Percentiles rank a stretch among this genome's conserved stretches.
Evolutionary conservation across 1,140 invertebrate genomes (phyloP).

Genomic region (Adoxophyes honmai): DNA sequence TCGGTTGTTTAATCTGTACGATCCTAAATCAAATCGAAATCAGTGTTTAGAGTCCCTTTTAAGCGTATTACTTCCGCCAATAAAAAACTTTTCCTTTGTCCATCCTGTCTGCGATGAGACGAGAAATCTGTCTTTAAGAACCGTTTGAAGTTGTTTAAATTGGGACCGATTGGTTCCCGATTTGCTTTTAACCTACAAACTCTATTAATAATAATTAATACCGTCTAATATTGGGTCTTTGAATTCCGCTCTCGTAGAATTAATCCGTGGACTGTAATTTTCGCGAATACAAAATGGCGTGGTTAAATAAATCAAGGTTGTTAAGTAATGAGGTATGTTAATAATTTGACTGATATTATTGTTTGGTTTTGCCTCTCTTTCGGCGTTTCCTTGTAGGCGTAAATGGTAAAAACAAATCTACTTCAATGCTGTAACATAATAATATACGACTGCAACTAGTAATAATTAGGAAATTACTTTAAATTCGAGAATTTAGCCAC

Average conservation of each 20-base stretch:
- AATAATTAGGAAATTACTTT: too few species aligned
- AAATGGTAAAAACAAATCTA: too few species aligned
- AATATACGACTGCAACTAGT: too few species aligned
- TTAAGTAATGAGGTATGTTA: too few species aligned
- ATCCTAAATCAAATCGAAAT: conserved; percentile 68
- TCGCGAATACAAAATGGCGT: too few species aligned
- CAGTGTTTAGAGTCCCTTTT: conserved; percentile 52
- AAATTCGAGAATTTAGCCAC: too few species aligned
- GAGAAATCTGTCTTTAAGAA: conserved; percentile 30
- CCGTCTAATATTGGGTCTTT: conserved; percentile 1
- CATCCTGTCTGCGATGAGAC: conserved; percentile 29
- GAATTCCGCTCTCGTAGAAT: neutral
- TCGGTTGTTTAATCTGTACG: conserved; percentile 53
- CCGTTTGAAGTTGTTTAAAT: conserved; percentile 15
- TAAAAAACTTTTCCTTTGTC: conserved; percentile 57
- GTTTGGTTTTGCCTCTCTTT: too few species aligned
- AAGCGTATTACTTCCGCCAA: conserved; percentile 65
- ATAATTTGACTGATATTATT: too few species aligned
- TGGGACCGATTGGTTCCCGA: conserved; percentile 22
- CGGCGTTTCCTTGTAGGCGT: too few species aligned
- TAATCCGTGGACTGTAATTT: too few species aligned
- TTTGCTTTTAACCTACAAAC: conserved; percentile 17
- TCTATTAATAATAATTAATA: conserved; percentile 10
- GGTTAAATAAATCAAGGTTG: too few species aligned
- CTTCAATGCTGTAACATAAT: too few species aligned